A percentile compares a stretch with the other conserved stretches of the same genome.
Conservation (phyloP, 2,888 invertebrate genomes). For the Cosmorhoe ocellata region DNA sequence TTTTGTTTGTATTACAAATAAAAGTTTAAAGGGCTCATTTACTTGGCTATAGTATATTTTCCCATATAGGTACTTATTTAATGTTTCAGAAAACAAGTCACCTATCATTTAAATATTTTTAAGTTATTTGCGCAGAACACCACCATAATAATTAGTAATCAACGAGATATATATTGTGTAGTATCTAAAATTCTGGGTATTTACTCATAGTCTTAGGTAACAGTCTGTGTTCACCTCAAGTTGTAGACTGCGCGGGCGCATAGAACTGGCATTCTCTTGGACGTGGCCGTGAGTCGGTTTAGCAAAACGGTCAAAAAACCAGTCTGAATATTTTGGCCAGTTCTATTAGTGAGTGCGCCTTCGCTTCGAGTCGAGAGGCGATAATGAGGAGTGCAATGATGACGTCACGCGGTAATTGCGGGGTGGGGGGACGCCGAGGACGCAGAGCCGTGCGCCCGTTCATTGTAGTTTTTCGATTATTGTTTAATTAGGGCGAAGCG, state of each 20-base stretch:
- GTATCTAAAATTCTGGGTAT: constrained; percentile 19
- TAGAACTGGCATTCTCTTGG: constrained; percentile 44
- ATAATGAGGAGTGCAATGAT: constrained; percentile 79
- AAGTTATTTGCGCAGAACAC: constrained; percentile 20
- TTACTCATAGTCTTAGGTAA: constrained; percentile 13
- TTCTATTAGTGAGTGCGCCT: constrained; percentile 66
- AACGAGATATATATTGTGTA: constrained; percentile 13
- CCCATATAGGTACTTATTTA: too few species aligned
- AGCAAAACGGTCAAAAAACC: constrained; percentile 54
- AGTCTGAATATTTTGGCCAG: constrained; percentile 58
- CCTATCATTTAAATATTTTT: too few species aligned
- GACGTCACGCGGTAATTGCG: constrained; percentile 63
- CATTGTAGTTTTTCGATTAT: constrained; percentile 83
- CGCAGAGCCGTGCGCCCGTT: constrained; percentile 78
- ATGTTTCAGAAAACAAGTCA: too few species aligned
- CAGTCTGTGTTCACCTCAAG: constrained; percentile 29
- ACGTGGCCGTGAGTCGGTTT: constrained; percentile 47
- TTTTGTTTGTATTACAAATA: too few species aligned
- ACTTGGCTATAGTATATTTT: too few species aligned
- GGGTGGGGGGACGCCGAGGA: constrained; percentile 61
- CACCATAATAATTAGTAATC: constrained; percentile 1
- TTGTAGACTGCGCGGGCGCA: constrained; percentile 48
- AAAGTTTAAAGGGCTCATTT: too few species aligned
- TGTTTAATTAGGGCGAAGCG: constrained; percentile 83
- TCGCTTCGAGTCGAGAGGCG: constrained; percentile 71